Evolutionary conservation across 2,113 vertebrate genomes (phyloP), one percentile per base, ranked within the genome.

Genomic region (Chloebia gouldiae): DNA sequence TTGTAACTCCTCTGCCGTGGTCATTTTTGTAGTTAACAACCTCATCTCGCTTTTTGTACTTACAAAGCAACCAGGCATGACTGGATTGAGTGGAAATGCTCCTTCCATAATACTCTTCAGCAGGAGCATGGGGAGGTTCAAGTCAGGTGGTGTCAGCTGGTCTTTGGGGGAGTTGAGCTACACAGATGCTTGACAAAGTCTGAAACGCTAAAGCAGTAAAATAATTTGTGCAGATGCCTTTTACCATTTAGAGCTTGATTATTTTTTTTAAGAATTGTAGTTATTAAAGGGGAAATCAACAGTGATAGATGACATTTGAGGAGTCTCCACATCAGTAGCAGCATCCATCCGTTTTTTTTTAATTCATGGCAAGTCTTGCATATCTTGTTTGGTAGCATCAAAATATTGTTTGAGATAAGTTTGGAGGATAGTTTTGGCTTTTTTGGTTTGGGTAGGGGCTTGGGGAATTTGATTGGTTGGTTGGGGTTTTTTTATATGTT

Each of bases 341-440:
- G 12, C 33, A 50, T 65, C 25, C n/a, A 50, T 76, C 17, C 31
- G 37, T 54, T 25, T 24, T 30, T 54, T 92, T 80, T 81, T 16
- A 54, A 25, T 78, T 84, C 13, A 5, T 91, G 51, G 10, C 15
- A 77, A 28, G 82, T 82, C 30, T 59, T 5, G 3, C 19, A 31
- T 22, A 23, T 83, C 21, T n/a, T 59, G 7, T 56, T 63, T 83
- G 7, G 3, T 61, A 40, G 33, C 39, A 2, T 85, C 39, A 65
- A 70, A 73, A 61, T 30, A 24, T 2, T 27, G 5, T 66, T 93
- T 90, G 45, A n/a, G 10, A 25, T 50, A 57, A 15, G 4, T 44
- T n/a, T 68, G 6, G 11, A 14, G 7, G 0, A 4, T 23, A 50
- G 5, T 39, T 53, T 66, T 35, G 30, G 3, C 1, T 2, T 33